Base-by-base conservation (phyloP, 1,140 invertebrate genomes). In the Lasioglossum baleicum region DNA sequence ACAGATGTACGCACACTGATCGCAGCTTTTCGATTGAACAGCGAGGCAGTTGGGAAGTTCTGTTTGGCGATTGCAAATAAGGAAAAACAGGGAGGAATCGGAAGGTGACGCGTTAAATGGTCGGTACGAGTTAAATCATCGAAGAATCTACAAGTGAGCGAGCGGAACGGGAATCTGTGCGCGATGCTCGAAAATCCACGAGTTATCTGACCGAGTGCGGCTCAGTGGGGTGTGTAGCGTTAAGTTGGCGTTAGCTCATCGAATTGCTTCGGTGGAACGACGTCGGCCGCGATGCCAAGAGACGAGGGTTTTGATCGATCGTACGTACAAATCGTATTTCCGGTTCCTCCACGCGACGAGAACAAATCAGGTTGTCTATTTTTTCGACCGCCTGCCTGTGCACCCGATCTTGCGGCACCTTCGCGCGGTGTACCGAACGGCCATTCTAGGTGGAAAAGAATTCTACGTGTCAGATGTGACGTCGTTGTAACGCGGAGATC, bases 181-280 rank as follows among this genome's bases (percentile, higher is more conserved):
- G 65, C 69, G 71, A 71, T 81, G 75, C 73, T 87, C 85, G 86
- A 89, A 90, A 90, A 90, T 90, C 84, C 88, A 81, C 88, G 88
- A 90, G 88, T 90, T 90, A 88, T 90, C 90, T 89, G 88, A 90
- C 89, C 89, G 90, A 91, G 88, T 89, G 87, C 84, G 81, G 86
- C 82, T 84, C 88, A 90, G 83, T 91, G 87, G 88, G 88, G 89
- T 90, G 90, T 90, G 87, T 90, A 90, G 90, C 89, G 90, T 90
- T 90, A 91, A 91, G 90, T 91, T 90, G 87, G 86, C 85, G 85
- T 89, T 89, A 85, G 84, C 87, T 90, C 88, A 89, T 90, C 85
- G 89, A 88, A 90, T 90, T 88, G 80, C 74, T 87, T 73, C 83
- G 82, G 85, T 87, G 76, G 81, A 83, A 79, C 82, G 78, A 81